A percentile compares a stretch with the other conserved stretches of the same genome.
These are phyloP conservation scores for Meloidogyne hapla DNA, from an alignment of 1,140 invertebrate species.

Conservation along the genomic window DNA sequence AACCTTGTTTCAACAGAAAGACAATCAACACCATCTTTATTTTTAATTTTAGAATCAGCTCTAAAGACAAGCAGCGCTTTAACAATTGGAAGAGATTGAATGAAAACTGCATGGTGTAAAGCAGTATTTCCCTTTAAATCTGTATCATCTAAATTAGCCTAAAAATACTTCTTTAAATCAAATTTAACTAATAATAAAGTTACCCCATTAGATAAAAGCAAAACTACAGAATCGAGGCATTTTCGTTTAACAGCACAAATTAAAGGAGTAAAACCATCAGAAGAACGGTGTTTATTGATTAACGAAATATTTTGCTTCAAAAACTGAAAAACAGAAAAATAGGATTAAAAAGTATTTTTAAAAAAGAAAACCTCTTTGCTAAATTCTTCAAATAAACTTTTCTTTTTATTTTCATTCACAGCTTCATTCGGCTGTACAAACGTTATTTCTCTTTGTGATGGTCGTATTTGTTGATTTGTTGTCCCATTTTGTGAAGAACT, in stretches of 20 bases:
- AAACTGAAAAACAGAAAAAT: neutral
- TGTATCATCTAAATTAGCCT: conserved; percentile 12
- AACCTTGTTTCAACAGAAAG: conserved; percentile 22
- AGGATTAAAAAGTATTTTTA: too few species aligned
- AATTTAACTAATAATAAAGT: neutral
- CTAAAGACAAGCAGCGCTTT: conserved; percentile 37
- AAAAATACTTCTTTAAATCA: conserved; percentile 12
- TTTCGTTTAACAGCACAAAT: conserved; percentile 22
- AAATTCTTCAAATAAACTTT: neutral
- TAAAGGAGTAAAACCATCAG: conserved; percentile 23
- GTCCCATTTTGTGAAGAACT: neutral
- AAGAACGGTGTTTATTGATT: neutral
- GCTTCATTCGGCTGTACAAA: neutral
- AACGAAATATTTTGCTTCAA: neutral
- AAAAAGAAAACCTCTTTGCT: neutral
- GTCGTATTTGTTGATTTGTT: neutral
- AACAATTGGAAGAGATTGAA: conserved; percentile 19
- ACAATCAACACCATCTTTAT: conserved; percentile 30
- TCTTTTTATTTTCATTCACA: neutral
- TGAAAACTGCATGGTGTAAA: conserved; percentile 30
- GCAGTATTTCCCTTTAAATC: conserved; percentile 33
- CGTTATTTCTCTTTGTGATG: neutral
- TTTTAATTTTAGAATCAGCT: conserved; percentile 26
- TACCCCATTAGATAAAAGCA: conserved; percentile 2
- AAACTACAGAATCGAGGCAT: neutral